These are phyloP conservation scores for Limanda limanda DNA, from an alignment of 2,113 vertebrate genomes.

Conservation along the genomic window DNA sequence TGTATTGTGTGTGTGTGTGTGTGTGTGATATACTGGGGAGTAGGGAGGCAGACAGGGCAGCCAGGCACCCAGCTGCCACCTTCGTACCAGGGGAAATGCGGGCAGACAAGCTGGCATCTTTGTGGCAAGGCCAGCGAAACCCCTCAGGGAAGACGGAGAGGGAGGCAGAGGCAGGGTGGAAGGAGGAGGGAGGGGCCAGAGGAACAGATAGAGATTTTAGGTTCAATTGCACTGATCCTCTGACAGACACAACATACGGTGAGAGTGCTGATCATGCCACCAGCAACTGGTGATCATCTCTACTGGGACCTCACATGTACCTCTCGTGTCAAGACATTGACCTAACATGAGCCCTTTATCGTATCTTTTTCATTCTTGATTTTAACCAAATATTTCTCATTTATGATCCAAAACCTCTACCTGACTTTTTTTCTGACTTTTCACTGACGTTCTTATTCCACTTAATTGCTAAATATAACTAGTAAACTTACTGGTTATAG, in stretches of 20 bases:
- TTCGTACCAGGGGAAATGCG: conserved; percentile 77
- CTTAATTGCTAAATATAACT: too few species aligned
- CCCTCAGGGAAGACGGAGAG: conserved; percentile 71
- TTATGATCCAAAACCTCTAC: too few species aligned
- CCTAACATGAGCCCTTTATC: not conserved
- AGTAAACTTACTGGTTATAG: too few species aligned
- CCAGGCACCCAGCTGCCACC: conserved; percentile 80
- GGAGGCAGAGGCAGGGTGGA: conserved; percentile 25
- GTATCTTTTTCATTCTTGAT: not conserved
- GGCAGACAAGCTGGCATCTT: conserved; percentile 81
- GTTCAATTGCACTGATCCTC: conserved; percentile 38
- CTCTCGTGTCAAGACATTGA: not conserved
- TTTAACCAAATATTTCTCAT: not conserved
- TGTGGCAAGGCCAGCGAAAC: conserved; percentile 72
- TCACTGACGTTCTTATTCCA: too few species aligned
- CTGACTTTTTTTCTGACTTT: too few species aligned
- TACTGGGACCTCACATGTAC: conserved; percentile 25
- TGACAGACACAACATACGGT: conserved; percentile 28
- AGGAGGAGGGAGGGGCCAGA: conserved; percentile 7
- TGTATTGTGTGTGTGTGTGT: conserved; percentile 47
- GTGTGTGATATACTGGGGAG: conserved; percentile 41
- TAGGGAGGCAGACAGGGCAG: conserved; percentile 71
- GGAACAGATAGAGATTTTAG: conserved; percentile 32
- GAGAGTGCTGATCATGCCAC: conserved; percentile 12
- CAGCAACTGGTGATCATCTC: conserved; percentile 12